phyloP scores from a whole-genome alignment of 92 coral and sea anemone genomes.

The Paragorgia papillata region DNA sequence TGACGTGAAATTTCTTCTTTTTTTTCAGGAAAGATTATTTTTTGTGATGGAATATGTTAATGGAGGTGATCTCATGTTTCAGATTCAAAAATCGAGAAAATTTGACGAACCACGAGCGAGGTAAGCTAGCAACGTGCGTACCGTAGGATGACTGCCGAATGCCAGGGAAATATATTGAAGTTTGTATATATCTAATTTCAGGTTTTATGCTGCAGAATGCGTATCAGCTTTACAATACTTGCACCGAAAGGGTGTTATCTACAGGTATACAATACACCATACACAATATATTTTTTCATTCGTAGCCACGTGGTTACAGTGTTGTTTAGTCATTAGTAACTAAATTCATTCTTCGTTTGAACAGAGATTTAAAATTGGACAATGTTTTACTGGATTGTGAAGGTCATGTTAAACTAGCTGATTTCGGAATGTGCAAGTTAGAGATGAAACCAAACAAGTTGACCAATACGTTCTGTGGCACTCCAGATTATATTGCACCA shows the following conservation, averaged over 20 bases:
- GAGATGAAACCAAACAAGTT: constrained; percentile 74
- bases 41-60: constrained; percentile 99
- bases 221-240: constrained; percentile 89
- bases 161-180: no score
- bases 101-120: constrained; percentile 50
- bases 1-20: background rate
- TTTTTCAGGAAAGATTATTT: constrained; percentile 50
- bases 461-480: constrained; percentile 94
- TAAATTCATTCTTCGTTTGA: background rate
- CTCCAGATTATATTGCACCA: constrained; percentile 98
- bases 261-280: no score
- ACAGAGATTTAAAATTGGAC: constrained; percentile 95
- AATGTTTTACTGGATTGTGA: constrained; percentile 89
- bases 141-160: no score
- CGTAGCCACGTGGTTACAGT: no score
- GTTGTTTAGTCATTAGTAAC: no score
- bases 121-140: no score
- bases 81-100: constrained; percentile 95
- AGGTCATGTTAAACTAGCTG: constrained; percentile 92
- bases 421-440: constrained; percentile 97
- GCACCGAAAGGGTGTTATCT: constrained; percentile 85
- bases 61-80: constrained; percentile 98
- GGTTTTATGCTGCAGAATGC: constrained; percentile 97
- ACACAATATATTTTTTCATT: no score
- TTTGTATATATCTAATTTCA: no score